Base-by-base conservation (phyloP, 92 coral and sea anemone genomes). In the Palythoa caribaeorum region DNA sequence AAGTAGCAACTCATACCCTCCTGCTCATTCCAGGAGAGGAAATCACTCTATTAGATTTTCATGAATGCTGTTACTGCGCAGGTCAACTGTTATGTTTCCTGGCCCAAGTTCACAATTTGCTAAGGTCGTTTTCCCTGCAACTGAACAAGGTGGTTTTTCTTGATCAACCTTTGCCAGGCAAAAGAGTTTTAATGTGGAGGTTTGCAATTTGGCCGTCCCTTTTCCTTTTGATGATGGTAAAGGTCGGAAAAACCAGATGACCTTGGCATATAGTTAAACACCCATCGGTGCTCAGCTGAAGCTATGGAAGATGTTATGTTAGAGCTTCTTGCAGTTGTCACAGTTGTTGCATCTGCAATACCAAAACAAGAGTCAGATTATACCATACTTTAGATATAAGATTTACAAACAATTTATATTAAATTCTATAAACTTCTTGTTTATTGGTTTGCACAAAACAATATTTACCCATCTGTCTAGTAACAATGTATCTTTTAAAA, bases 1-100 rank as follows among this genome's bases (percentile, higher is more conserved):
- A 5, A 91, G 73, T 17, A 77, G 80, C 54, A 91, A 83, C 40
- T 88, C 88, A 48, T 88, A 91, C 7, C 94, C 92, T 52, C 94
- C 94, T 35, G 84, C 89, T 19, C 53, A 60, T 76, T 71, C 35
- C 65, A 88, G 90, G 6, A 54, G 88, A 66, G 87, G 88, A 84
- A 37, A 91, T 36, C 85, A 71, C 17, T 88, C 86, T 1, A 88
- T 2, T 19, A 88, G 77, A 19, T 72, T 9, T 6, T 57, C 47
- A 47, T 88, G 92, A 28, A 92, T 38, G 14, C 71, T 57, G 35
- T 8, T 70, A 6, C 72, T 86, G 79, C 85, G 51, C 36, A 92
- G 21, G 16, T 92, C 88, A 35, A 68, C 73, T 2, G 77, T 85
- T n/a, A 92, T 88, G 19, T 75, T 74, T 9, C 78, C 94, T 37